These are phyloP conservation scores for Drosophila buzzatii DNA, from an alignment of 2,888 invertebrate species.

Conservation along the genomic window DNA sequence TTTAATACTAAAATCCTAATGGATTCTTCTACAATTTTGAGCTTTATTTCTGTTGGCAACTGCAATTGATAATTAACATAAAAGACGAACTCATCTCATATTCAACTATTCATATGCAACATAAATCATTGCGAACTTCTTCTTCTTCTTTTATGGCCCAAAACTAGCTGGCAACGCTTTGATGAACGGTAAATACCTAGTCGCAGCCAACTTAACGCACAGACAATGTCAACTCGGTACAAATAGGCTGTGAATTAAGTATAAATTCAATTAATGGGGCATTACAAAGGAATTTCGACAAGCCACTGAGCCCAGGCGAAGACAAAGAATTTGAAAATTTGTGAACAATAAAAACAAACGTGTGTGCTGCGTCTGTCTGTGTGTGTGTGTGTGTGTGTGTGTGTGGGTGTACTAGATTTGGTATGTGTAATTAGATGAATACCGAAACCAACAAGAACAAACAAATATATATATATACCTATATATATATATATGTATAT, in stretches of 20 bases:
- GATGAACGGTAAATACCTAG: slow-evolving; percentile 2
- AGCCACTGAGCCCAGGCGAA: not conserved
- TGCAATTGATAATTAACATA: too few relatives aligned
- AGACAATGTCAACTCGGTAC: slow-evolving; percentile 15
- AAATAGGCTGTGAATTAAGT: slow-evolving; percentile 10
- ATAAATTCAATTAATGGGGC: slow-evolving; percentile 35
- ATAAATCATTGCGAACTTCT: not conserved
- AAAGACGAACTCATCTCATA: not conserved
- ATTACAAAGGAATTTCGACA: slow-evolving; percentile 7
- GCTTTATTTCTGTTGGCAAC: too few relatives aligned
- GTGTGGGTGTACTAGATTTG: slow-evolving; percentile 13
- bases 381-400: not conserved
- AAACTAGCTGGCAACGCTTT: not conserved
- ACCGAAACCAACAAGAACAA: slow-evolving; percentile 19
- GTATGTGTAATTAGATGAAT: slow-evolving; percentile 41
- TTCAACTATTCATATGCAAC: too few relatives aligned
- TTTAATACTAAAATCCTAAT: too few relatives aligned
- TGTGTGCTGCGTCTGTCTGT: slow-evolving; percentile 10
- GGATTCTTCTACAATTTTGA: too few relatives aligned
- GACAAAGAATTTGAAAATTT: slow-evolving; percentile 20
- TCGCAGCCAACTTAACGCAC: slow-evolving; percentile 7
- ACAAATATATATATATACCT: not conserved
- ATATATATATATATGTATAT: slow-evolving; percentile 4
- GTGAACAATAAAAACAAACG: not conserved
- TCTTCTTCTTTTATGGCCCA: not conserved